phyloP scores from a whole-genome alignment of 2,113 vertebrate genomes.

The Noturus placidus region DNA sequence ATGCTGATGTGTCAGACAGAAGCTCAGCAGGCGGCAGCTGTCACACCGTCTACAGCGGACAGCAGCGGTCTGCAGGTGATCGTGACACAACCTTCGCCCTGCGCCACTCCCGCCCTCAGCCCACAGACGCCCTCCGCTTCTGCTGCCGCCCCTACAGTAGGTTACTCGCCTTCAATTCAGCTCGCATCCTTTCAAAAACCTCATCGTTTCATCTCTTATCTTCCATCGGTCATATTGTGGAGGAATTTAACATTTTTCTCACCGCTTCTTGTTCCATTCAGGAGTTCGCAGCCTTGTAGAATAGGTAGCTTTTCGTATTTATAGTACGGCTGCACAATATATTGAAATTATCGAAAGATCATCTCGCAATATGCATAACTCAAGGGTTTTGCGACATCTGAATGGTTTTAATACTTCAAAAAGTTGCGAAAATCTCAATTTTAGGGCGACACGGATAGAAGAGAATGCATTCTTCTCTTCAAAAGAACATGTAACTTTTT shows the following conservation, averaged over 20 bases:
- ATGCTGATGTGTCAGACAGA: constrained; percentile 44
- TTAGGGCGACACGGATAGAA: no score
- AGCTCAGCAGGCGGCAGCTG: constrained; percentile 42
- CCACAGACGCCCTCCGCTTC: constrained; percentile 62
- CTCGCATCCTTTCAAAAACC: background rate
- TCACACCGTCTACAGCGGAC: constrained; percentile 51
- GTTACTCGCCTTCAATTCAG: background rate
- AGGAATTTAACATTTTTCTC: background rate
- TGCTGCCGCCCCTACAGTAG: constrained; percentile 38
- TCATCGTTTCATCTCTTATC: background rate
- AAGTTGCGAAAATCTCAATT: no score
- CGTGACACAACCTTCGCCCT: constrained; percentile 72
- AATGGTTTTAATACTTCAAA: no score
- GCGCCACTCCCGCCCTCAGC: constrained; percentile 68
- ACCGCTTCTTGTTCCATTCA: background rate
- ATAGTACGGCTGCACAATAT: no score
- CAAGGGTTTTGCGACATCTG: no score
- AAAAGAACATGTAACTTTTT: no score
- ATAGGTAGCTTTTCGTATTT: background rate
- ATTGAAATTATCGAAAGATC: no score
- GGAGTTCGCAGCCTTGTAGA: background rate
- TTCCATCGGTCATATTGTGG: background rate
- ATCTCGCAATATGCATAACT: no score
- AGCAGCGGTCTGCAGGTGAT: constrained; percentile 69
- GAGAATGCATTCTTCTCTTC: no score